Base-by-base conservation (phyloP, 2,113 vertebrate species). In the Manacus vitellinus region DNA sequence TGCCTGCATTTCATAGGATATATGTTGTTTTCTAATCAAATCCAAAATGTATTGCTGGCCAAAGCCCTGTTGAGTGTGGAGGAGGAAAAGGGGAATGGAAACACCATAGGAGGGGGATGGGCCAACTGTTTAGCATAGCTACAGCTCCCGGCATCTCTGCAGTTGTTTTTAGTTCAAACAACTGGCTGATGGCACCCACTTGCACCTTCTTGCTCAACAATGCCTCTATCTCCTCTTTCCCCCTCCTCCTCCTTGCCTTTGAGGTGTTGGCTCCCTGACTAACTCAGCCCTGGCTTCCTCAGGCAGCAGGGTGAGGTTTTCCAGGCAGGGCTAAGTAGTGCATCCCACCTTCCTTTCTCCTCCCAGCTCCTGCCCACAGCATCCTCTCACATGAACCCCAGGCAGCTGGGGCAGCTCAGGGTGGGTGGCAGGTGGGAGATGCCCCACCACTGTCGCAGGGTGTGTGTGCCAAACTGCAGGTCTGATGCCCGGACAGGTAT, bases 111-210 rank as follows among this genome's bases (percentile, higher is more conserved):
- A 86, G 93, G 89, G 54, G 93, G 77, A 74, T 87, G 95, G 70
- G 91, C 63, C 65, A 31, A 43, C 27, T 91, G 28, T 74, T 97
- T 84, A 78, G 83, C 95, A 86, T 68, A 89, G 91, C 86, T 81
- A 84, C 76, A 78, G 83, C 89, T 95, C 66, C 79, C 25, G 90
- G 75, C 88, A 86, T 58, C 88, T 80, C 89, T 63, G 47, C 61
- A n/a, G n/a, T 75, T 95, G 89, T 95, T 97, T 95, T 44, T 73
- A 68, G 84, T 87, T 96, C 84, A 95, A 92, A 96, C 80, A 91
- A 89, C 61, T 12, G 70, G 62, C 68, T 87, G 93, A 61, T 85
- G 87, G 94, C 87, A 95, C 61, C 73, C 77, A 35, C 83, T 94
- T 92, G 76, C 56, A 61, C 80, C 86, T 95, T 97, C 93, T 92